phyloP scores from a whole-genome alignment of 2,113 vertebrate species.

The Actenoides hombroni region DNA sequence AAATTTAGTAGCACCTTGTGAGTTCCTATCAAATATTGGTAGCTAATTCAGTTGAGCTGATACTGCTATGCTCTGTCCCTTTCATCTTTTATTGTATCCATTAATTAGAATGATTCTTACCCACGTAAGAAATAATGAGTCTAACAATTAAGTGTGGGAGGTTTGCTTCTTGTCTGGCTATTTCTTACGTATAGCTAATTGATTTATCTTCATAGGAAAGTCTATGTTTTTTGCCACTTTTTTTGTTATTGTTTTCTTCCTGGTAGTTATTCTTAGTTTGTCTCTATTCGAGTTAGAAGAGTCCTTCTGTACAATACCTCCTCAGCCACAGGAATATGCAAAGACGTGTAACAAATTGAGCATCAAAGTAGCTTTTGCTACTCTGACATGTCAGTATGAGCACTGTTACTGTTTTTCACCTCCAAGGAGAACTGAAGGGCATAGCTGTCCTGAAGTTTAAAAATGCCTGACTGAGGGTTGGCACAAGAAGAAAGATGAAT shows the following conservation, averaged over 20 bases:
- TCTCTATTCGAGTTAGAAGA: not conserved
- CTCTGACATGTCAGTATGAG: not conserved
- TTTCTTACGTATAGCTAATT: not conserved
- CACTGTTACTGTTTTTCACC: not conserved
- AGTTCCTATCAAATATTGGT: not conserved
- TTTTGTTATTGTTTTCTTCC: not conserved
- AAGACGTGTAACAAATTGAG: not conserved
- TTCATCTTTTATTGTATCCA: not conserved
- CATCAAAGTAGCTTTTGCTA: not conserved
- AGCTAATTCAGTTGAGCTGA: not conserved
- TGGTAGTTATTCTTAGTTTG: not conserved
- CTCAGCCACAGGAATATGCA: not conserved
- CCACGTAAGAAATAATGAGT: slow-evolving; percentile 14
- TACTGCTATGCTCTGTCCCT: not conserved
- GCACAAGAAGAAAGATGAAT: not conserved
- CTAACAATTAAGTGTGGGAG: not conserved
- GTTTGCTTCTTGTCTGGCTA: not conserved
- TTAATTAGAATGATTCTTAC: not conserved
- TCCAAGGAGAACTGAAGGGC: not conserved
- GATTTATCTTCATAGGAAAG: not conserved
- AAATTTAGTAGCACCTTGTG: not conserved
- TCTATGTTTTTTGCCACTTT: not conserved
- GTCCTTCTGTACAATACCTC: not conserved
- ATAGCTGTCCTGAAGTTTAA: not conserved
- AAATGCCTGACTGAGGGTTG: not conserved